These are phyloP conservation scores for Tiaroga cobitis DNA, from an alignment of 2,797 vertebrate genomes.

Conservation along the genomic window DNA sequence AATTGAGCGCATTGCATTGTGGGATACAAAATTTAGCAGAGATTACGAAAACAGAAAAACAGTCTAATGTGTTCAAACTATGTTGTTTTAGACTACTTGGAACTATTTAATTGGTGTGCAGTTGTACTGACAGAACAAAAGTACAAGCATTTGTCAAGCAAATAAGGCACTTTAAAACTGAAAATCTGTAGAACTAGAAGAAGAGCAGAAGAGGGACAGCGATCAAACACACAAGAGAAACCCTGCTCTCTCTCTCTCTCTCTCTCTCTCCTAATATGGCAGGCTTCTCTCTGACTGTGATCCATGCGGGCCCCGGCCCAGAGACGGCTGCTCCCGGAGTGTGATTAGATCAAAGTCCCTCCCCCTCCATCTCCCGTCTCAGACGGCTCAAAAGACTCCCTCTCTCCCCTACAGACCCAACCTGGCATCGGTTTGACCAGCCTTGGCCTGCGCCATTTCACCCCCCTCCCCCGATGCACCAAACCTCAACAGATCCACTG, in stretches of 20 bases:
- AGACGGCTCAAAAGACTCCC: constrained; percentile 20
- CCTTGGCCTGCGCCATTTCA: background rate
- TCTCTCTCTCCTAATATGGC: constrained; percentile 82
- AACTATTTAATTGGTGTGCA: too few species aligned
- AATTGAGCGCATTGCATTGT: background rate
- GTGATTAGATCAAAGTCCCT: constrained; percentile 78
- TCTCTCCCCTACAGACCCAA: constrained; percentile 24
- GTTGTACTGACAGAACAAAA: background rate
- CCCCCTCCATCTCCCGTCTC: constrained; percentile 48
- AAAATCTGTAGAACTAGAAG: background rate
- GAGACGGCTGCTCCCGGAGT: constrained; percentile 78
- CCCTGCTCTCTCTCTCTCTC: constrained; percentile 72
- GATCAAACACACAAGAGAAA: constrained; percentile 7
- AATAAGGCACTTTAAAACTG: background rate
- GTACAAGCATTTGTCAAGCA: background rate
- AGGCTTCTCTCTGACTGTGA: constrained; percentile 80
- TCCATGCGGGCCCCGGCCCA: constrained; percentile 79
- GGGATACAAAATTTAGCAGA: background rate
- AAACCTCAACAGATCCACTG: background rate
- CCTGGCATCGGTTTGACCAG: background rate
- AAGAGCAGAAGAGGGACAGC: constrained; percentile 20
- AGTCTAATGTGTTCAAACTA: background rate
- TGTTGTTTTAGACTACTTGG: background rate
- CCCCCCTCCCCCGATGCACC: background rate
- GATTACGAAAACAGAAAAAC: background rate